Percentiles rank a stretch among this genome's conserved stretches.
These are phyloP conservation scores for Catalaphyllia jardinei DNA, from an alignment of 64 coral and sea anemone genomes.

Conservation along the genomic window DNA sequence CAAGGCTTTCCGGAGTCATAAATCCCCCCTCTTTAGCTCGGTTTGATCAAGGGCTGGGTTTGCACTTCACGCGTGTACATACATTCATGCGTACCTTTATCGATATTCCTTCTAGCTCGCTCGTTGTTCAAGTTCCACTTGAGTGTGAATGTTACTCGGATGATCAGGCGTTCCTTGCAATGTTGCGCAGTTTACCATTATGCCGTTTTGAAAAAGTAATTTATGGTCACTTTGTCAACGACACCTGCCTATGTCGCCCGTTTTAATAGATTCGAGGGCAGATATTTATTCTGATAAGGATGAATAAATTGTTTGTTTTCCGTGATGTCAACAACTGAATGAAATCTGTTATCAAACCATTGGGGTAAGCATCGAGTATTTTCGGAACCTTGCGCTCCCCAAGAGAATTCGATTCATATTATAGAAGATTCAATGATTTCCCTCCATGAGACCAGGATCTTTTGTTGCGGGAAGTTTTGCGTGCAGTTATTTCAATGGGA, in stretches of 20 bases:
- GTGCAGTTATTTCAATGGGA: constrained; percentile 5
- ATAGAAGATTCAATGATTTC: not conserved
- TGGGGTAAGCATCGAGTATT: not conserved
- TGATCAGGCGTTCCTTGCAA: not conserved
- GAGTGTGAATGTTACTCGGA: not conserved
- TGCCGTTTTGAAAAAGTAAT: constrained; percentile 29
- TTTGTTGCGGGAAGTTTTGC: not conserved
- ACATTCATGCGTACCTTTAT: not conserved
- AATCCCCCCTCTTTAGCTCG: too few species aligned
- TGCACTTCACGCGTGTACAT: not conserved
- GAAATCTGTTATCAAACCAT: not conserved
- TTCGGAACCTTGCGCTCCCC: not conserved
- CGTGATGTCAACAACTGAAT: constrained; percentile 10
- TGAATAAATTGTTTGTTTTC: constrained; percentile 44
- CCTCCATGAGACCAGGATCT: not conserved
- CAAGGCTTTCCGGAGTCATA: too few species aligned
- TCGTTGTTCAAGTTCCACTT: not conserved
- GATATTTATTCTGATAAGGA: not conserved
- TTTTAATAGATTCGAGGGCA: constrained; percentile 3
- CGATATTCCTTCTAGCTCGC: not conserved
- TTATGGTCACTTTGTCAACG: not conserved
- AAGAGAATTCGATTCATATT: constrained; percentile 17
- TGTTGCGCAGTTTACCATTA: not conserved
- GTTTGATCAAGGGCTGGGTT: not conserved
- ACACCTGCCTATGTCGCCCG: not conserved